A percentile compares a stretch with the other conserved stretches of the same genome.
Conservation (phyloP, 2,888 invertebrate species). For the Fragum whitleyi region DNA sequence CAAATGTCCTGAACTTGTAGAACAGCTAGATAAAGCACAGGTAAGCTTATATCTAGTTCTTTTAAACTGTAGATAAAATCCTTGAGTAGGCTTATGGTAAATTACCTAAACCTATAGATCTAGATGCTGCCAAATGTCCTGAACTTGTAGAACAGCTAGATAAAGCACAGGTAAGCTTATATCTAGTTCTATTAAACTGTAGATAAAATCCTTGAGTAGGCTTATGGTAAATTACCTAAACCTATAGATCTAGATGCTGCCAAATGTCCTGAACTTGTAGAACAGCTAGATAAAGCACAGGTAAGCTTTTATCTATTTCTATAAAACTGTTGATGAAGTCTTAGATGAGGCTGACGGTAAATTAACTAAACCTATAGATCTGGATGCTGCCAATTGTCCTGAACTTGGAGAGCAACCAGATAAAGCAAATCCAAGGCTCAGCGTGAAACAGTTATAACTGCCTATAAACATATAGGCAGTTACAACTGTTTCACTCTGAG, state of each 20-base stretch:
- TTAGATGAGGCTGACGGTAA: slow-evolving; percentile 69
- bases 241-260: slow-evolving; percentile 59
- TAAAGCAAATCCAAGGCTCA: too few species aligned
- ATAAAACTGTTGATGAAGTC: slow-evolving; percentile 66
- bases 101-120: slow-evolving; percentile 57
- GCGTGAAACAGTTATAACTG: too few species aligned
- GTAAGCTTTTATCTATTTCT: slow-evolving; percentile 47
- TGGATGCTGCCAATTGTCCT: slow-evolving; percentile 59
- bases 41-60: slow-evolving; percentile 48
- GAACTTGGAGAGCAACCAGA: slow-evolving; percentile 68
- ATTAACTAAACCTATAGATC: slow-evolving; percentile 57
- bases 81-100: slow-evolving; percentile 69
- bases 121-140: slow-evolving; percentile 60
- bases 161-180: slow-evolving; percentile 64
- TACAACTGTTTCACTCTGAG: too few species aligned
- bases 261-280: slow-evolving; percentile 67
- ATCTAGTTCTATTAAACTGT: too few species aligned
- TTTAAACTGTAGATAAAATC: slow-evolving; percentile 67
- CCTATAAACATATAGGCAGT: too few species aligned
- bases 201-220: slow-evolving; percentile 68
- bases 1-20: slow-evolving; percentile 67
- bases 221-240: slow-evolving; percentile 63
- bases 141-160: slow-evolving; percentile 68
- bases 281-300: slow-evolving; percentile 68
- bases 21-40: slow-evolving; percentile 68